phyloP scores from a whole-genome alignment of 2,113 vertebrate species.

The Alouatta palliata region DNA sequence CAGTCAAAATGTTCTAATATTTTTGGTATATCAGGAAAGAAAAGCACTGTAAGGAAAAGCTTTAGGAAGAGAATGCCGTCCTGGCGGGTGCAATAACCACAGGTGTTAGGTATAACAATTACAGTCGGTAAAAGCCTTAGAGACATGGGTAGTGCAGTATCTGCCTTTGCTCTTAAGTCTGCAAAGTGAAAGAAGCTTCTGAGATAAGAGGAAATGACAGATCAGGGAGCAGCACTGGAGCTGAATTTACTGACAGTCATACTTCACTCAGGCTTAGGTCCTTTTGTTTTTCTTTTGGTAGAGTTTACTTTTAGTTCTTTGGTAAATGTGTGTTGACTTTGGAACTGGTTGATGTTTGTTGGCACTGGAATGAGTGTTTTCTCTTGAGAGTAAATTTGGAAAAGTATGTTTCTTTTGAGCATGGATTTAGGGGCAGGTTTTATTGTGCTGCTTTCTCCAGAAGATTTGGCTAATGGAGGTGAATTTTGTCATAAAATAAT shows the following conservation, averaged over 20 bases:
- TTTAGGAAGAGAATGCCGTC: not conserved
- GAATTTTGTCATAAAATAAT: not conserved
- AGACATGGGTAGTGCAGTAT: fast-evolving
- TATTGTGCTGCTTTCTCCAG: not conserved
- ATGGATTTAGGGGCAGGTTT: not conserved
- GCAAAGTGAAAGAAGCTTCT: not conserved
- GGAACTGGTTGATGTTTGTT: not conserved
- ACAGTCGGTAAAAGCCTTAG: not conserved
- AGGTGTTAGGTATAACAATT: constrained; percentile 16
- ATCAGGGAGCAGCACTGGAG: not conserved
- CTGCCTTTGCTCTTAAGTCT: not conserved
- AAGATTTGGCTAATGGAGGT: not conserved
- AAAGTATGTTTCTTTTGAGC: not conserved
- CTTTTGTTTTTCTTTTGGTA: constrained; percentile 14
- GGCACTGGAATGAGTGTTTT: not conserved
- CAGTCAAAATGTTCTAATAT: not conserved
- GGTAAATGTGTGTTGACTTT: not conserved
- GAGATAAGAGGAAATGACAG: constrained; percentile 33
- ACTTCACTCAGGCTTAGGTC: not conserved
- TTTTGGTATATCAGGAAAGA: not conserved
- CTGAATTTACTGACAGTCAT: not conserved
- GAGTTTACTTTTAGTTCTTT: constrained; percentile 7
- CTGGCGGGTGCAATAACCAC: not conserved
- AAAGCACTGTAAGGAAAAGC: not conserved
- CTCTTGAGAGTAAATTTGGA: not conserved